These are phyloP conservation scores for Diadegma fenestrale DNA, from an alignment of 2,888 invertebrate species.

Conservation along the genomic window DNA sequence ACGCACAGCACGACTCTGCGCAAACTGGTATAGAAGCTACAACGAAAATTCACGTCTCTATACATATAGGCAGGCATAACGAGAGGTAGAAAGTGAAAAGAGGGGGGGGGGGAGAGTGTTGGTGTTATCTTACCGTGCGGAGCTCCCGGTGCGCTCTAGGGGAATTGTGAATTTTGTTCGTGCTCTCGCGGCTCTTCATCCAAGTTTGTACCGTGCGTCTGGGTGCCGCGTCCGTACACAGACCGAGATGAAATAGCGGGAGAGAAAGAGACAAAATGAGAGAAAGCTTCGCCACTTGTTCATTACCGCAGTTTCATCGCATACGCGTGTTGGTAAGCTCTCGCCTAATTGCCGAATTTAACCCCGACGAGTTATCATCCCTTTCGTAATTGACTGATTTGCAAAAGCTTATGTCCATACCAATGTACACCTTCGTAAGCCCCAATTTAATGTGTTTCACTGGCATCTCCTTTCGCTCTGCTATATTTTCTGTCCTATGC, in stretches of 20 bases:
- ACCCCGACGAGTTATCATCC: slow-evolving; percentile 64
- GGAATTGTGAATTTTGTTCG: slow-evolving; percentile 55
- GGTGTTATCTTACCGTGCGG: slow-evolving; percentile 77
- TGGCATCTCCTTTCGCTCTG: not conserved
- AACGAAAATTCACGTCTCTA: slow-evolving; percentile 36
- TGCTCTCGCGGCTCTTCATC: slow-evolving; percentile 59
- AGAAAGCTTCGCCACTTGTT: slow-evolving; percentile 41
- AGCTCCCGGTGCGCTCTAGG: slow-evolving; percentile 51
- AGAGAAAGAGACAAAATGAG: not conserved
- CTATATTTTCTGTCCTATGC: slow-evolving; percentile 6
- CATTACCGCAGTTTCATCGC: slow-evolving; percentile 46
- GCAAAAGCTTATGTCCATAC: slow-evolving; percentile 59
- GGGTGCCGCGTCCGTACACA: slow-evolving; percentile 34
- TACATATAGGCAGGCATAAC: not conserved
- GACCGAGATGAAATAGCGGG: slow-evolving; percentile 7
- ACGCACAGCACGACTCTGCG: slow-evolving; percentile 71
- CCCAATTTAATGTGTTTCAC: slow-evolving; percentile 27
- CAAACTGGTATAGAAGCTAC: slow-evolving; percentile 60
- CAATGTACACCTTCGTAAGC: slow-evolving; percentile 14
- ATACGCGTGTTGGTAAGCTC: slow-evolving; percentile 67
- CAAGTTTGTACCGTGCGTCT: slow-evolving; percentile 57
- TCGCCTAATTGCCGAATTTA: slow-evolving; percentile 73
- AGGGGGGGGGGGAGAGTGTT: slow-evolving; percentile 22
- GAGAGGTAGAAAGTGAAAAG: slow-evolving; percentile 28
- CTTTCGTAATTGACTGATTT: slow-evolving; percentile 63